Base-by-base conservation (phyloP, 2,113 vertebrate species). In the Anseranas semipalmata region DNA sequence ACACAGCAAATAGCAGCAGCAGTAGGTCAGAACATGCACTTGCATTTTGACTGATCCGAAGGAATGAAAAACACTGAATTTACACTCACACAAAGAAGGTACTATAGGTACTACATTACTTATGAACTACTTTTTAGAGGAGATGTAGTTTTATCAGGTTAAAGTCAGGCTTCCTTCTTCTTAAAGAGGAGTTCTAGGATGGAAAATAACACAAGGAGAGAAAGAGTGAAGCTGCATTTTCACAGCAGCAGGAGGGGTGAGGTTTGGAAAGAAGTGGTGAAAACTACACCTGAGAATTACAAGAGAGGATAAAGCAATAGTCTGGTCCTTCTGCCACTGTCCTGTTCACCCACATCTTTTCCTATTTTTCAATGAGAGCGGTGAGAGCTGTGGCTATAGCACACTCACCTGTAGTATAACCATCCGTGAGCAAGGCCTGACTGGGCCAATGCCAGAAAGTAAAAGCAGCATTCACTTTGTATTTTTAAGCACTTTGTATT, bases 401-500 rank as follows among this genome's bases (percentile, higher is more conserved):
- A 73, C 59, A 82, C 17, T 21, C 62, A 92, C 19, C 73, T 80
- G 62, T 27, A 90, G 15, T 48, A 79, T 39, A 87, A 73, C 45
- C 16, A 70, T 68, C 52, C 28, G 0, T 67, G 95, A 79, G 35
- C 3, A 4, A 93, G 41, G 70, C 85, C 6, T 67, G 76, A 15
- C 60, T 92, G 93, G 85, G 72, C 27, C 6, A 7, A 67, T 71
- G 91, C 83, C 95, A 96, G 67, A 85, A 78, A 89, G 68, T 87
- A 97, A 96, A 85, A 94, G 90, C 73, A 92, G 41, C 66, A 67
- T 67, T 92, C 87, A 74, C n/a, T 89, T 53, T 70, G 55, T 85
- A 90, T 93, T 96, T 94, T 95, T 84, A 93, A 96, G 91, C 73
- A 83, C 94, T 94, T 65, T 77, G 41, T 81, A 80, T 79, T 94